Base-by-base conservation (phyloP, 2,797 vertebrate genomes). In the Oreochromis mossambicus region DNA sequence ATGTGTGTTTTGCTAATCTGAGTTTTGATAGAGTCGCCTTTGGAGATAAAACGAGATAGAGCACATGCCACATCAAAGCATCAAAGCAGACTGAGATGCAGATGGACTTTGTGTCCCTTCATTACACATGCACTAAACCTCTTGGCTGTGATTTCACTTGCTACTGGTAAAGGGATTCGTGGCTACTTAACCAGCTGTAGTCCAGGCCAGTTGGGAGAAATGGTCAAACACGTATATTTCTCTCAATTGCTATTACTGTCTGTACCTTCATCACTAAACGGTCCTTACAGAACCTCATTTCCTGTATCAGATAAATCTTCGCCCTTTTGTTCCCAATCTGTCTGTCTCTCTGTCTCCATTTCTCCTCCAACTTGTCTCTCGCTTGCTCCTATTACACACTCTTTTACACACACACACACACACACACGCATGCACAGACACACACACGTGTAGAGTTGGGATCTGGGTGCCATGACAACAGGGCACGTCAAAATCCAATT, bases 381-480 rank as follows among this genome's bases (percentile, higher is more conserved):
- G 21, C 29, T 86, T 26, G 48, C 70, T 82, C 38, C 19, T 73
- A 17, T 56, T 78, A 24, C 21, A 24, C 21, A 24, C 21, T 24
- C 56, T 56, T 54, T 46, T 26, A 83, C 66, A 80, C 41, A 13
- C 9, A 46, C 52, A 80, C 52, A 75, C 79, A 32, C 34, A 89
- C 84, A 91, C 85, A 78, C 61, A 78, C 38, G 2, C 8, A 56
- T 36, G 77, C 80, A 78, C 84, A 83, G 38, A 73, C 80, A 90
- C 83, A 81, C 56, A 86, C 81, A 86, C 58, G 92, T 92, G 89
- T 93, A 95, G 93, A 92, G 92, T 94, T 88, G 86, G 90, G 88
- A 93, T 95, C 87, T 91, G 94, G 96, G 86, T 96, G 92, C 94
- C 95, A 96, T 96, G 96, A 96, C 96, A 96, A 97, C 96, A 87